Evolutionary conservation across 2,888 invertebrate genomes (phyloP), one percentile per base, ranked within the genome.

Genomic region (Mechanitis messenoides): DNA sequence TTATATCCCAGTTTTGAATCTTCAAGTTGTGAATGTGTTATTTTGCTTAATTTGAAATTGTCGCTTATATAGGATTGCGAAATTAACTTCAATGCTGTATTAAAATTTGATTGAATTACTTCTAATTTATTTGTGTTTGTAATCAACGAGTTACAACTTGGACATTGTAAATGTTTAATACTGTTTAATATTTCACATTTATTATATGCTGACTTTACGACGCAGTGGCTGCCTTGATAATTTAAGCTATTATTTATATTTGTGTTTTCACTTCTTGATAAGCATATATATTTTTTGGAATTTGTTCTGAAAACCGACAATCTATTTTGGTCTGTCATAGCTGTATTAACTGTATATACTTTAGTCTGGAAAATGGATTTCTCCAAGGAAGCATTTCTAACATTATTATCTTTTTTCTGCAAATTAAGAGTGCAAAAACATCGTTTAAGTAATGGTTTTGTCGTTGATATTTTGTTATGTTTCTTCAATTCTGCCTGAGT

Each of bases 341-440:
- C 64, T 56, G 56, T 65, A 55, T 68, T 68, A 11, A 69, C 62
- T 12, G 61, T 63, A 58, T 63, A 69, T 28, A 64, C 33, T 28
- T 35, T 59, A 12, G 50, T n/a, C n/a, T 55, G 28, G 20, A 47
- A 6, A 6, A 58, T 53, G 33, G 31, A 11, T 33, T 45, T 45
- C 46, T 64, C 60, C 38, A 55, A 7, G 55, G 33, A 45, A 45
- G 20, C 20, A 45, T 31, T 33, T 33, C 33, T 55, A 31, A 45
- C 28, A 6, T 54, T 42, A 28, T 55, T 45, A 42, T 66, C 65
- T 33, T 53, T 56, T 60, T 64, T 74, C 62, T 72, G 70, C 59
- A 76, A 71, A 61, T 74, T 71, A 28, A 76, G 63, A 38, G 76
- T 74, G 64, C 76, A 77, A 59, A 77, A 75, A 68, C 79, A 77